These are phyloP conservation scores for Phataginus tetradactyla DNA, from an alignment of 2,797 vertebrate genomes.

Conservation along the genomic window DNA sequence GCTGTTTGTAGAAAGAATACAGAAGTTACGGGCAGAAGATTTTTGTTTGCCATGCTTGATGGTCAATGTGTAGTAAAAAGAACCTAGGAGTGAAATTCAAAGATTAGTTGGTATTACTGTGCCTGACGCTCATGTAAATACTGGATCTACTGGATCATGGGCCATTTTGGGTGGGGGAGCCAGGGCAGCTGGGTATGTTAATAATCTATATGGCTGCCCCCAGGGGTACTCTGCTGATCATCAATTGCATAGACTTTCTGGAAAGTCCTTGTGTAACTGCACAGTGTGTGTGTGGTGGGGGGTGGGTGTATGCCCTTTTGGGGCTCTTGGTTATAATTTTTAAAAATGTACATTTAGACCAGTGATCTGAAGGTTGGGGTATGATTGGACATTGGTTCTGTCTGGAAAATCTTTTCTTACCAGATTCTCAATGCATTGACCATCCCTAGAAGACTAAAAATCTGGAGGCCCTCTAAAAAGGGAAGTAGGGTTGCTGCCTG, in stretches of 20 bases:
- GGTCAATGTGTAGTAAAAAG: neutral
- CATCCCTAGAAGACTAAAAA: neutral
- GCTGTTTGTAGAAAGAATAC: neutral
- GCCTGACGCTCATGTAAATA: neutral
- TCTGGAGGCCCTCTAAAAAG: neutral
- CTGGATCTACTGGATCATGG: neutral
- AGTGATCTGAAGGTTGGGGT: neutral
- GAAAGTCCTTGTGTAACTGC: neutral
- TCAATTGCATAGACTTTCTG: neutral
- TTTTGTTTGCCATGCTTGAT: neutral
- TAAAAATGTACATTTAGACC: neutral
- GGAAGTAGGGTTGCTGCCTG: neutral
- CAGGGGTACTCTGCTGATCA: neutral
- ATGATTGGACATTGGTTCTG: neutral
- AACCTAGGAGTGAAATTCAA: neutral
- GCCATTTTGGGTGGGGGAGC: neutral
- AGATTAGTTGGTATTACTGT: neutral
- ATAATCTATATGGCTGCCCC: neutral
- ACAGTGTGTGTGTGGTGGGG: neutral
- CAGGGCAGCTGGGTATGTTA: neutral
- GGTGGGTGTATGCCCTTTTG: neutral
- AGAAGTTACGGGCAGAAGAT: neutral
- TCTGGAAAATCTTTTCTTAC: neutral
- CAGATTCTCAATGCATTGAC: neutral
- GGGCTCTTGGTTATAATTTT: neutral